These are phyloP conservation scores for Metopolophium dirhodum DNA, from an alignment of 1,140 invertebrate species.

Conservation along the genomic window DNA sequence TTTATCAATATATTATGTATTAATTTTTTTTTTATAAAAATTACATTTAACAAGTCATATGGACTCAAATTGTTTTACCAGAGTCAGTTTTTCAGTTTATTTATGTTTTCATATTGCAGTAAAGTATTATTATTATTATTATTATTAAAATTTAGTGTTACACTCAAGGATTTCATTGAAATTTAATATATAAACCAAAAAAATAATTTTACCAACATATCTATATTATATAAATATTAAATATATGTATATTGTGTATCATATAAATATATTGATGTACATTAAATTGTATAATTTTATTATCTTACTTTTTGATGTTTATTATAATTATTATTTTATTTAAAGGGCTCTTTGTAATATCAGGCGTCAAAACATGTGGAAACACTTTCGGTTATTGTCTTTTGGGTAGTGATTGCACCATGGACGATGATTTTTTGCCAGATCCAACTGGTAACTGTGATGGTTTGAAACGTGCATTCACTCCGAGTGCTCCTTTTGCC, in stretches of 20 bases:
- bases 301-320: neutral
- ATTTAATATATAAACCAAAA: neutral
- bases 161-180: neutral
- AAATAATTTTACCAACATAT: neutral
- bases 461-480: conserved; percentile 64
- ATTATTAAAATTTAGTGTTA: neutral
- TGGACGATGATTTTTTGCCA: conserved; percentile 64
- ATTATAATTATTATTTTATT: conserved; percentile 45
- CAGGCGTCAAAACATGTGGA: conserved; percentile 64
- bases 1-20: neutral
- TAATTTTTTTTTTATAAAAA: neutral
- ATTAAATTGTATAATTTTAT: neutral
- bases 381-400: conserved; percentile 64
- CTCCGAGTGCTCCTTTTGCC: conserved; percentile 63
- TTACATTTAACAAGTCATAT: neutral
- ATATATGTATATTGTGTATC: neutral
- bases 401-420: conserved; percentile 63
- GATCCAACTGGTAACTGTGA: conserved; percentile 64
- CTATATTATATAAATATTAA: too few relatives aligned
- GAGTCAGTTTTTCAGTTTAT: neutral
- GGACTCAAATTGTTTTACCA: neutral
- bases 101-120: neutral
- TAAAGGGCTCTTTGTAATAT: conserved; percentile 65
- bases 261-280: neutral
- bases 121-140: neutral